These are phyloP conservation scores for Sphaeridia pumilis DNA, from an alignment of 2,888 invertebrate genomes.

Conservation along the genomic window DNA sequence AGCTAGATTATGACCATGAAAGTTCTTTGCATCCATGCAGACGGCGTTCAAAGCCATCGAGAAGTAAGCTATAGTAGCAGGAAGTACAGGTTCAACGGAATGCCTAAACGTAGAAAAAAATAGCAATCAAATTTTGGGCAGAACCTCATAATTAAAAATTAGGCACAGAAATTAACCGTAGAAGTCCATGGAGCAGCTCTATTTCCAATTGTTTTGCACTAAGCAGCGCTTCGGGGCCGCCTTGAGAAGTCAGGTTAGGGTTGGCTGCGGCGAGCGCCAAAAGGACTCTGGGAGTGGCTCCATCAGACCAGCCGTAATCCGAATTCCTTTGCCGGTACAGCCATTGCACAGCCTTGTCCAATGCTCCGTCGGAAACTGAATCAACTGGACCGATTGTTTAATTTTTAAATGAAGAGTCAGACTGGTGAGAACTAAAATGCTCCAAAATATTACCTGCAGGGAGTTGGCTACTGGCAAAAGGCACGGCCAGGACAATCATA, in stretches of 20 bases:
- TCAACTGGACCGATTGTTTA: too few species aligned
- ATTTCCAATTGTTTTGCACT: constrained; percentile 79
- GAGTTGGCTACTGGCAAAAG: too few species aligned
- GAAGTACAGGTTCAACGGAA: constrained; percentile 61
- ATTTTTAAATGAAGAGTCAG: too few species aligned
- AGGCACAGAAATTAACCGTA: constrained; percentile 49
- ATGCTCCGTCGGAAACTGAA: too few species aligned
- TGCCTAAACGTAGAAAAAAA: constrained; percentile 45
- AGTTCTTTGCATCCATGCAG: constrained; percentile 72
- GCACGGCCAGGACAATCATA: too few species aligned
- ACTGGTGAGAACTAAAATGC: too few species aligned
- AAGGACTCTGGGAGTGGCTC: constrained; percentile 71
- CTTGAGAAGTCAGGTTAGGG: constrained; percentile 42
- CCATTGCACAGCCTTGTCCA: background rate
- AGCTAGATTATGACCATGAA: constrained; percentile 73
- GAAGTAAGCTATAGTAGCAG: constrained; percentile 64
- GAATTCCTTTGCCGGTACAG: constrained; percentile 7
- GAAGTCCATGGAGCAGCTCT: constrained; percentile 67
- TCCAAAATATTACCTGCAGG: too few species aligned
- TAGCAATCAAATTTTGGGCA: background rate
- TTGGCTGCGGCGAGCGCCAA: constrained; percentile 55
- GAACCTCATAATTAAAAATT: background rate
- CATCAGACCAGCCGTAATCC: constrained; percentile 57
- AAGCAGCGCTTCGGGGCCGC: constrained; percentile 57
- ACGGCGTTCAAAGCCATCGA: constrained; percentile 64